These are phyloP conservation scores for Dryobates pubescens DNA, from an alignment of 2,797 vertebrate species.

Conservation along the genomic window DNA sequence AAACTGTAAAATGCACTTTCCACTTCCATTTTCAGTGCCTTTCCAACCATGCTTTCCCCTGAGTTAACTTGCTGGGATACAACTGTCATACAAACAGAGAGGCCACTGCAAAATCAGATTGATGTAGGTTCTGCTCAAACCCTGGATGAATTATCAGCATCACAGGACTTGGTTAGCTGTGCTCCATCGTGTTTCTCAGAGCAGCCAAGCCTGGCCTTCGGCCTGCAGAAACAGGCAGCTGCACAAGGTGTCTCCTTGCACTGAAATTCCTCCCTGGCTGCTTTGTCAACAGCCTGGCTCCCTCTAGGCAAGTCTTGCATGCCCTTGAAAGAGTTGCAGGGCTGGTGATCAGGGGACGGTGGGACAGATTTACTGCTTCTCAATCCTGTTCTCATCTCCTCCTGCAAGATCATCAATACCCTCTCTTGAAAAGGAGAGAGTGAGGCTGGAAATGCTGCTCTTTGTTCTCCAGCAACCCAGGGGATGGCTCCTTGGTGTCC, in stretches of 20 bases:
- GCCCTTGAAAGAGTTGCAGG: conserved; percentile 52
- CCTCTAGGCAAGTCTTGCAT: not conserved
- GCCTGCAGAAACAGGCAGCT: conserved; percentile 16
- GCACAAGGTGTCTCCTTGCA: conserved; percentile 18
- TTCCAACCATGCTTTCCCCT: not conserved
- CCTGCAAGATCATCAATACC: not conserved
- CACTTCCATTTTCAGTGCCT: not conserved
- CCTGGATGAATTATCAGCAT: not conserved
- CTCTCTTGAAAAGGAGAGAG: not conserved
- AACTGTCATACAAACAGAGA: not conserved
- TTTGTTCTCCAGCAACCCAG: not conserved
- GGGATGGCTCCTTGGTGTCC: not conserved
- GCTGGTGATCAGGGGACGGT: not conserved
- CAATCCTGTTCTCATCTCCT: conserved; percentile 6
- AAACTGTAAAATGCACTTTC: not conserved
- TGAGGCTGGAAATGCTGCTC: not conserved
- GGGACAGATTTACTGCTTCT: conserved; percentile 34
- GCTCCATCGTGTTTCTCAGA: not conserved
- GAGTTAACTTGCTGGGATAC: not conserved
- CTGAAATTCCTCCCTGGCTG: conserved; percentile 30
- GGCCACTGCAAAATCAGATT: not conserved
- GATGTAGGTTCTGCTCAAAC: not conserved
- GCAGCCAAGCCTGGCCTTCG: not conserved
- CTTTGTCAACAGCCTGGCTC: conserved; percentile 58
- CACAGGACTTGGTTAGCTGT: not conserved